Evolutionary conservation across 2,888 invertebrate species (phyloP), one percentile per base, ranked within the genome.

Genomic region (Podotricha telesiphe): DNA sequence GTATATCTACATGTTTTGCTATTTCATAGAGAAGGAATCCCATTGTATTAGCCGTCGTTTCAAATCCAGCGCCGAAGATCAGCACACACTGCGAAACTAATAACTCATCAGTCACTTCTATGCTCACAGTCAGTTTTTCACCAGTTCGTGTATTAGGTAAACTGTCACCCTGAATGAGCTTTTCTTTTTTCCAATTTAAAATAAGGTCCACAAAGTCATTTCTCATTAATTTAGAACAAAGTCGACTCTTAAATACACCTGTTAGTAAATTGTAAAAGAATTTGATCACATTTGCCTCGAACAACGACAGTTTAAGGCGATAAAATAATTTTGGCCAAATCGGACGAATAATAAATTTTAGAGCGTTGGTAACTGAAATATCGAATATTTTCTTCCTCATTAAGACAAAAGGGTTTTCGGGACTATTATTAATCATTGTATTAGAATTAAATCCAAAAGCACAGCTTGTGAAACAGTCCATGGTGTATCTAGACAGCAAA

Each of bases 11-110:
- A 19, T 82, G 69, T 68, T 85, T 86, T 0, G 87, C 83, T 0
- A 88, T 68, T 68, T 87, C 86, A 59, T 75, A 87, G 1, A 88
- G 68, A 4, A 81, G 79, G 45, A 79, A 80, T 11, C 78, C 77
- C 13, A 83, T 69, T 0, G 84, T 83, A 0, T 79, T 78, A 0
- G 88, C 76, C 0, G 88, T 84, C 0, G 88, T 86, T 37, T 89
- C 87, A 34, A 78, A 88, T 2, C 89, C 88, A 13, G 86, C 88
- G 0, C 71, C 81, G 22, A 88, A 89, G 56, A 95, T 94, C 0
- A 92, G 74, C 8, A 93, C 83, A 2, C 94, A 91, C 68, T 95
- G 94, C 0, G 94, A 89, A 0, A 91, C 86, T 6, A 95, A 73
- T 47, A 94, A 78, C 2, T 92, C 85, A 13, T 93, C 78, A 0